phyloP scores from a whole-genome alignment of 2,113 vertebrate species.

The Corythoichthys intestinalis region DNA sequence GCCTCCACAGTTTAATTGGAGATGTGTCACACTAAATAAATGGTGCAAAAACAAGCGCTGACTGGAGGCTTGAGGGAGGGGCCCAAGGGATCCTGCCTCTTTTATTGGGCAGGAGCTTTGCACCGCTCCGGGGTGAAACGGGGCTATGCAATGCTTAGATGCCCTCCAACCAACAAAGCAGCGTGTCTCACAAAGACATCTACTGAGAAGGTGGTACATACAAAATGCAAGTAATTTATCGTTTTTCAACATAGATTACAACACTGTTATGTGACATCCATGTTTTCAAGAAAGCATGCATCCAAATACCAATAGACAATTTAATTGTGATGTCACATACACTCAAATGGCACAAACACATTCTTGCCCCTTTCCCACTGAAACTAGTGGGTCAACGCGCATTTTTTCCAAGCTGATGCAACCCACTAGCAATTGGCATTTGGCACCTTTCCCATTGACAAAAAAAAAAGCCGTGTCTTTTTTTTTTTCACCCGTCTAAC shows the following conservation, averaged over 20 bases:
- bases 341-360: too few species aligned
- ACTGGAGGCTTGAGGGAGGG: slow-evolving; percentile 74
- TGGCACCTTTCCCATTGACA: too few species aligned
- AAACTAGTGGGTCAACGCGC: too few species aligned
- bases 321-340: too few species aligned
- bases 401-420: too few species aligned
- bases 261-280: neutral
- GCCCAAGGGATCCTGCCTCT: slow-evolving; percentile 71
- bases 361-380: too few species aligned
- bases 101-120: slow-evolving; percentile 77
- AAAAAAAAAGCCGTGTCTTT: too few species aligned
- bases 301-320: neutral
- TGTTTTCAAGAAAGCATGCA: neutral
- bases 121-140: slow-evolving; percentile 68
- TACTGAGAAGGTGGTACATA: neutral
- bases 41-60: slow-evolving; percentile 78
- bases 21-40: slow-evolving; percentile 82
- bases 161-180: slow-evolving; percentile 62
- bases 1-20: slow-evolving; percentile 80
- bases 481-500: too few species aligned
- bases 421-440: too few species aligned
- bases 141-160: slow-evolving; percentile 68
- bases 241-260: neutral
- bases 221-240: neutral
- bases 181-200: slow-evolving; percentile 27